Conservation (phyloP, 2,113 vertebrate species). For the Oxyura jamaicensis region DNA sequence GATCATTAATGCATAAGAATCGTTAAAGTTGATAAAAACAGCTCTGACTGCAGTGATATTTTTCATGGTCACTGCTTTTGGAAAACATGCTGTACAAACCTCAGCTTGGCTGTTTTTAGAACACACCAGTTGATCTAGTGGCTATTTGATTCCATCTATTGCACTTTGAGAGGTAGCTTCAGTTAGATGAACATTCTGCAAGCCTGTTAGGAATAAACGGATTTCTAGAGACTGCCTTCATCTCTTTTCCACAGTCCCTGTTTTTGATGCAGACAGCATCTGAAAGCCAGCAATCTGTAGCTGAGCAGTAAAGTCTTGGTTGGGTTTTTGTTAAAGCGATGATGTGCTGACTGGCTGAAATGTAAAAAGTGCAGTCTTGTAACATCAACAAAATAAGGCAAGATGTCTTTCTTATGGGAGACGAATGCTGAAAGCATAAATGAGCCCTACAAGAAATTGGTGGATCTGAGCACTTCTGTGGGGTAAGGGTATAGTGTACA, state of each 20-base stretch:
- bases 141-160: background rate
- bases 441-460: background rate
- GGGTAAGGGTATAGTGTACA: background rate
- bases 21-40: conserved; percentile 1
- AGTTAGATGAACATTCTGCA: background rate
- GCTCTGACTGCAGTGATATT: background rate
- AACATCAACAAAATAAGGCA: conserved; percentile 36
- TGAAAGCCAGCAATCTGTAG: background rate
- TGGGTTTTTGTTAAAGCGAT: conserved; percentile 55
- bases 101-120: background rate
- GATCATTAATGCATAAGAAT: conserved; percentile 32
- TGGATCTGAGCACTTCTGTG: background rate
- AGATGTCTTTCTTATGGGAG: background rate
- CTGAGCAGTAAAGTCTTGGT: conserved; percentile 9
- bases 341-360: conserved; percentile 59
- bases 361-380: conserved; percentile 59
- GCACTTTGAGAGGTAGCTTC: background rate
- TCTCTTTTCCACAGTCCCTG: conserved; percentile 30
- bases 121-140: background rate
- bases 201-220: conserved; percentile 22
- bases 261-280: conserved; percentile 13
- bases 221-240: background rate
- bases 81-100: background rate
- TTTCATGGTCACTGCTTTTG: background rate
- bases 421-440: background rate